Base-by-base conservation (phyloP, 2,888 invertebrate genomes). In the Nebria brevicollis region DNA sequence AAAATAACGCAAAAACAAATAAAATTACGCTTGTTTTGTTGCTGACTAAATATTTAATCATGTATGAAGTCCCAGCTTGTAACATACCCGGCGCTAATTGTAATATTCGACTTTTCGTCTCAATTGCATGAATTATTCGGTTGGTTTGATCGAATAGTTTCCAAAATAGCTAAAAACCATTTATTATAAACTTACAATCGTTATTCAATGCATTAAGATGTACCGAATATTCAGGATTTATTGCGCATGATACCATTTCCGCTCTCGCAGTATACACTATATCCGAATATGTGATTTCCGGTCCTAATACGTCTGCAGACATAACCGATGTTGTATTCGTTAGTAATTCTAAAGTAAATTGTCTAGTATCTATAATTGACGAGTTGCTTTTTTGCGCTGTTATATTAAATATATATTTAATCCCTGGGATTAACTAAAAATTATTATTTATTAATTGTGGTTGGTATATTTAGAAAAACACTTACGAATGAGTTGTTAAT, bases 271-370 rank as follows among this genome's bases (percentile, higher is more conserved):
- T 79, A 34, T 83, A 84, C 2, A 41, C n/a, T 73, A 84, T 82
- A 77, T 84, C 84, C 1, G 78, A 81, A 78, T 83, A 84, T 0
- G 83, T 84, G 8, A 83, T 41, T 75, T 84, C 83, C 20, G 83
- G 68, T 26, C 84, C 84, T 1, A 72, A 66, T 15, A 80, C 34
- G 64, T 20, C 25, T 11, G 72, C 72, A 64, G 80, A 65, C 41
- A 80, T 54, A 20, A 70, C 20, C 10, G 75, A 72, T 70, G 54
- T 80, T 70, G 43, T 10, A 72, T 54, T 80, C 25, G 65, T 72
- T 13, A 80, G 25, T 41, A 64, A 75, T 15, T 75, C 75, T 11
- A 80, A 25, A n/a, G 34, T 2, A 20, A 80, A 66, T 34, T 75
- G 75, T 41, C 66, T 68, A 34, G 42, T 54, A 65, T 75, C 75